These are phyloP conservation scores for Atlantisia rogersi DNA, from an alignment of 2,113 vertebrate species.

Conservation along the genomic window DNA sequence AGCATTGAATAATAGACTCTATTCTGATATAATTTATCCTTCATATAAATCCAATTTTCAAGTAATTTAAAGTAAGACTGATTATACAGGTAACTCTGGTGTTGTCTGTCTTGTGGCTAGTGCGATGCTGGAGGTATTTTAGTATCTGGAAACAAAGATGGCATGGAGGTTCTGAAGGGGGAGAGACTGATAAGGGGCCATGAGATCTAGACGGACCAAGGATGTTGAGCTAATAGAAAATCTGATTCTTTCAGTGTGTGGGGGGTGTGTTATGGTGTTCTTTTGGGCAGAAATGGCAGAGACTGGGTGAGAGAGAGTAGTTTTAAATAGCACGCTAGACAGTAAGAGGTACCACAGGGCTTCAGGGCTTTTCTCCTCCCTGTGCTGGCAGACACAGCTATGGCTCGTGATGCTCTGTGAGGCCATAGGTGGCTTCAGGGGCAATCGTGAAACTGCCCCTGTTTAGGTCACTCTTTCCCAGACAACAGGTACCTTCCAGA, in stretches of 20 bases:
- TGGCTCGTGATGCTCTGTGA: neutral
- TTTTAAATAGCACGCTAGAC: neutral
- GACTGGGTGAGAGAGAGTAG: neutral
- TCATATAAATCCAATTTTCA: constrained; percentile 25
- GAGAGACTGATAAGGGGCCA: neutral
- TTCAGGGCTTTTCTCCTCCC: neutral
- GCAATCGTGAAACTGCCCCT: neutral
- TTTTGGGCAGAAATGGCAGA: neutral
- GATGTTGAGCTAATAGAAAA: neutral
- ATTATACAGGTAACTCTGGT: neutral
- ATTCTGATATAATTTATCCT: constrained; percentile 23
- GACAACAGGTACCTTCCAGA: neutral
- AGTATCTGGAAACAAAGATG: neutral
- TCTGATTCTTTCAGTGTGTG: neutral
- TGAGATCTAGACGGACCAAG: neutral
- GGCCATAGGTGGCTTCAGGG: neutral
- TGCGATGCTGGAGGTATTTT: neutral
- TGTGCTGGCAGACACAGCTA: neutral
- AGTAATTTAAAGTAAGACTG: constrained; percentile 23
- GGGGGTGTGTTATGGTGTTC: neutral
- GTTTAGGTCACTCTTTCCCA: neutral
- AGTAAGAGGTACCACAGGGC: neutral
- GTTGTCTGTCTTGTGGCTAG: neutral
- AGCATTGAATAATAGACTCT: neutral
- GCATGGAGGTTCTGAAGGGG: neutral